Conservation (phyloP, 2,113 vertebrate genomes). For the Larimichthys polyactis region DNA sequence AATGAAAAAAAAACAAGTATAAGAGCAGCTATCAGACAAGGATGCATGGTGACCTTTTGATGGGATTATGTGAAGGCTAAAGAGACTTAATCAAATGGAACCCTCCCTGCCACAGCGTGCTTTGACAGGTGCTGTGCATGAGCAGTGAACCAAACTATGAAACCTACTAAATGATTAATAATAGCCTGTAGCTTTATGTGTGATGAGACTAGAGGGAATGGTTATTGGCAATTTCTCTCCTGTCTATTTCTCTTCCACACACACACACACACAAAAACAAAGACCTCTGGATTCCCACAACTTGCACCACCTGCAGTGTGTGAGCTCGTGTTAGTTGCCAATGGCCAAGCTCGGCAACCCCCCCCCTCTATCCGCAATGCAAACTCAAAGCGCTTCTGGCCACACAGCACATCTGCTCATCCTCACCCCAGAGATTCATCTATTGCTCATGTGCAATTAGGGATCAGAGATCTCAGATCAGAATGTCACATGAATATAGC, state of each 20-base stretch:
- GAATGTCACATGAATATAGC: constrained; percentile 38
- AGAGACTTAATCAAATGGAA: constrained; percentile 76
- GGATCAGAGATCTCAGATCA: constrained; percentile 67
- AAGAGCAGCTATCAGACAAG: constrained; percentile 46
- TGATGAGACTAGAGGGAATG: constrained; percentile 69
- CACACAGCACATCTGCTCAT: constrained; percentile 74
- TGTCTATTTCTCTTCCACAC: constrained; percentile 32
- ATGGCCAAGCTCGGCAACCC: constrained; percentile 19
- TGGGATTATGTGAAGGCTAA: constrained; percentile 66
- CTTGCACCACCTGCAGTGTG: constrained; percentile 66
- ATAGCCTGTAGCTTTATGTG: constrained; percentile 73
- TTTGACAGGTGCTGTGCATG: constrained; percentile 70
- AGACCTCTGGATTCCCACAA: constrained; percentile 59
- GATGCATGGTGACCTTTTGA: constrained; percentile 74
- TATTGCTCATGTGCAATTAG: constrained; percentile 71
- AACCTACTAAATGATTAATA: constrained; percentile 80
- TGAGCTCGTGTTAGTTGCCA: constrained; percentile 53
- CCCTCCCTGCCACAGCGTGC: constrained; percentile 45
- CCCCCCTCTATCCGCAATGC: constrained; percentile 2
- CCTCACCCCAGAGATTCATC: constrained; percentile 55
- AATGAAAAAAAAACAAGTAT: constrained; percentile 46
- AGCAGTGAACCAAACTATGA: constrained; percentile 68
- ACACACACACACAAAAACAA: constrained; percentile 23
- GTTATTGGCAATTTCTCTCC: constrained; percentile 60
- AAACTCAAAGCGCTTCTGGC: constrained; percentile 69